These are phyloP conservation scores for Columba janthina DNA, from an alignment of 2,113 vertebrate genomes.

Conservation along the genomic window DNA sequence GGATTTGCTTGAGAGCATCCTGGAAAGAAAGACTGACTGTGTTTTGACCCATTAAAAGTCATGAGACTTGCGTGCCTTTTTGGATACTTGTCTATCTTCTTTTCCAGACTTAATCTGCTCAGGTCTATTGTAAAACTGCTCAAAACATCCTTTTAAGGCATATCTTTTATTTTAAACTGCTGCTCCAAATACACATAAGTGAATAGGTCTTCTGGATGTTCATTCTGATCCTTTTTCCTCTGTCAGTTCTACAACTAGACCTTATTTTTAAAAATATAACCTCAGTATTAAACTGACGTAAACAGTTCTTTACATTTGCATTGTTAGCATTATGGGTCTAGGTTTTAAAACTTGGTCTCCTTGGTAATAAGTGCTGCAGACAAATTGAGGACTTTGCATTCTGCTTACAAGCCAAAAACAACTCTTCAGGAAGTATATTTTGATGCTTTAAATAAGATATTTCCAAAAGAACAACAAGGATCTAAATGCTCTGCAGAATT, in stretches of 20 bases:
- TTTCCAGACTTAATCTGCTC: not conserved
- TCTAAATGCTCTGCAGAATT: not conserved
- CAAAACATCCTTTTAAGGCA: not conserved
- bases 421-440: not conserved
- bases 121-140: not conserved
- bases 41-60: not conserved
- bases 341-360: not conserved
- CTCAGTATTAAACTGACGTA: not conserved
- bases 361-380: not conserved
- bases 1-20: not conserved
- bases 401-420: not conserved
- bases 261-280: not conserved
- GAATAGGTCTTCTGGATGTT: not conserved
- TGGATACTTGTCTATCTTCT: not conserved
- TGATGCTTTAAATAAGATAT: not conserved
- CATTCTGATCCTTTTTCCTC: not conserved
- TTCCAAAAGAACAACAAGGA: not conserved
- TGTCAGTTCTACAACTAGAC: not conserved
- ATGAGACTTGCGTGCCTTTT: accelerated
- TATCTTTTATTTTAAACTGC: not conserved
- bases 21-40: not conserved
- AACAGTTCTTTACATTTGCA: not conserved
- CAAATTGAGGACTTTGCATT: not conserved
- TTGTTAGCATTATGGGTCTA: not conserved
- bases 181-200: not conserved